A percentile compares a stretch with the other conserved stretches of the same genome.
phyloP scores from a whole-genome alignment of 2,888 invertebrate genomes.

The Uloborus plumipes region DNA sequence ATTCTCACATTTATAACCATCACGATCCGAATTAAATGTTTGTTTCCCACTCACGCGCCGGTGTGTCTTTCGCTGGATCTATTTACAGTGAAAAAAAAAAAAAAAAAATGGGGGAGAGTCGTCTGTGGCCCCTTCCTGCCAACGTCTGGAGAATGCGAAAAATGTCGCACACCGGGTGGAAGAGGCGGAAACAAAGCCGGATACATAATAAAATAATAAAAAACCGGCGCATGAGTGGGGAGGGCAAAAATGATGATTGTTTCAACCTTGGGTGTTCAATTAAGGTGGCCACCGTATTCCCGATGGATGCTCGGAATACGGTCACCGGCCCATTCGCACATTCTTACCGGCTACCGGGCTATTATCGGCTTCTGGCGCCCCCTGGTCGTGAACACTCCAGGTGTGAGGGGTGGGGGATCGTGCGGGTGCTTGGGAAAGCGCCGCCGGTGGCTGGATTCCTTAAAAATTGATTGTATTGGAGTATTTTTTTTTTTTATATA shows the following conservation, averaged over 20 bases:
- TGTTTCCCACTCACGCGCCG: too few species aligned
- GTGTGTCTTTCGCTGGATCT: too few species aligned
- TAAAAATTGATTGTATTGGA: too few species aligned
- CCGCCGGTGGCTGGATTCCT: too few species aligned
- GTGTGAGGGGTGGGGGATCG: constrained; percentile 30
- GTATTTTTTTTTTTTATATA: too few species aligned
- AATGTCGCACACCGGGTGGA: constrained; percentile 36
- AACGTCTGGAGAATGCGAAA: constrained; percentile 29
- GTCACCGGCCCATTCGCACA: constrained; percentile 31
- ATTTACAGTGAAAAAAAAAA: too few species aligned
- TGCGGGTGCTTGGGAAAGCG: constrained; percentile 1
- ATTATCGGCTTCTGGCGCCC: constrained; percentile 28
- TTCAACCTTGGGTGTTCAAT: constrained; percentile 48
- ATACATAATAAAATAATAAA: constrained; percentile 19
- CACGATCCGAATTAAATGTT: too few species aligned
- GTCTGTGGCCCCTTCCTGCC: background rate
- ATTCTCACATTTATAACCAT: too few species aligned
- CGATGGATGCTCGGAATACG: constrained; percentile 8
- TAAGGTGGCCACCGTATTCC: constrained; percentile 8
- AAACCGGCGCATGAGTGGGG: background rate
- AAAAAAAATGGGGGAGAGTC: background rate
- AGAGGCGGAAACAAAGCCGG: constrained; percentile 52
- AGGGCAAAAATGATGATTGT: constrained; percentile 8
- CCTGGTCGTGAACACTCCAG: constrained; percentile 34
- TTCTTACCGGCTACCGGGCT: constrained; percentile 18